phyloP scores from a whole-genome alignment of 2,113 vertebrate species.

The Sterna hirundo region DNA sequence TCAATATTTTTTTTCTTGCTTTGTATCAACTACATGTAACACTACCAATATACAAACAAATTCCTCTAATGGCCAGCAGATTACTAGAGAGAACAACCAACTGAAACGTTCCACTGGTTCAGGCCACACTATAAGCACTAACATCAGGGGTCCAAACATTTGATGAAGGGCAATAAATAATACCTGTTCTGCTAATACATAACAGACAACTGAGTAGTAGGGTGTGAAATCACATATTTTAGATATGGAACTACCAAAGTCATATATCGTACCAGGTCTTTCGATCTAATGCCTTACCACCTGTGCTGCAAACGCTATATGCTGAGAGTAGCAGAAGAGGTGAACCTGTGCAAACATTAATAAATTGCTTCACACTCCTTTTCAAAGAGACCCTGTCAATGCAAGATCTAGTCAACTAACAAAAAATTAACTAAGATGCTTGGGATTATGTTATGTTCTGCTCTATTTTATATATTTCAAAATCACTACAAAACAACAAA shows the following conservation, averaged over 20 bases:
- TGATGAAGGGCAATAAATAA: background rate
- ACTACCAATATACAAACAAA: background rate
- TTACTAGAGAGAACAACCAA: background rate
- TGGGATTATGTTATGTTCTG: background rate
- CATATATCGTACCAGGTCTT: background rate
- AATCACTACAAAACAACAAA: background rate
- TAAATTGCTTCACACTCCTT: background rate
- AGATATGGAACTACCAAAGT: background rate
- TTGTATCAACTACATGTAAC: background rate
- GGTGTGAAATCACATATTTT: background rate
- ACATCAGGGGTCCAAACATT: background rate
- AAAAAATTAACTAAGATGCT: background rate
- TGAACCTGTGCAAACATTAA: background rate
- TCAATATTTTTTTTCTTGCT: background rate
- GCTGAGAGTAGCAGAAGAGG: background rate
- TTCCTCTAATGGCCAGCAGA: background rate
- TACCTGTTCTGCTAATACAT: background rate
- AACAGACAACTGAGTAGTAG: background rate
- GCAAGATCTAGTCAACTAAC: background rate
- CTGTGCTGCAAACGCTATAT: background rate
- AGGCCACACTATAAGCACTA: background rate
- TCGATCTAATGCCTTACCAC: background rate
- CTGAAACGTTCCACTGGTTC: background rate
- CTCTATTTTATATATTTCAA: background rate
- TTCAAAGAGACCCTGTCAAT: background rate